phyloP scores from a whole-genome alignment of 2,797 vertebrate genomes.

The Spheniscus humboldti region DNA sequence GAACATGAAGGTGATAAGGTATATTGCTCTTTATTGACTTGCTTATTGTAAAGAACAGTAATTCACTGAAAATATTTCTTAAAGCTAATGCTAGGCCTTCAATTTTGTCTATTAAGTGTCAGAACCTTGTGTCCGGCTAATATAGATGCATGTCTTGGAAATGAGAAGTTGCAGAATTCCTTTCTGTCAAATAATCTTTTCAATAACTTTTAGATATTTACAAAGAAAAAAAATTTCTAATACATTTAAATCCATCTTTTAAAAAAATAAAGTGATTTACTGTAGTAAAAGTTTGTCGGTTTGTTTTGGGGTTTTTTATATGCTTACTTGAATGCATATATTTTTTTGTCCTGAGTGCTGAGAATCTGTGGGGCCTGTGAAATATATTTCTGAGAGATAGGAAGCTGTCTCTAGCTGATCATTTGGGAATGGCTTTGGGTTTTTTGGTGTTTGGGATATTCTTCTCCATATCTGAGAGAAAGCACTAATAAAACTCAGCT shows the following conservation, averaged over 20 bases:
- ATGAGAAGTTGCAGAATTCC: neutral
- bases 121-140: neutral
- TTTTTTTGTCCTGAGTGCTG: neutral
- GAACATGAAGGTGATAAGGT: slow-evolving; percentile 74
- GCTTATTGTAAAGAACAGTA: neutral
- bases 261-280: neutral
- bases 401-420: neutral
- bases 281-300: neutral
- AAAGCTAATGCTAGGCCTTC: neutral
- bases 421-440: neutral
- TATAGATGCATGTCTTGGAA: neutral
- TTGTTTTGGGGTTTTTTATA: neutral
- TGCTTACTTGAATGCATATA: neutral
- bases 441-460: neutral
- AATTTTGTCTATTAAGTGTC: neutral
- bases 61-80: neutral
- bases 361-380: neutral
- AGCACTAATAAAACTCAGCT: neutral
- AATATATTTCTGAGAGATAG: neutral
- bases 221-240: neutral
- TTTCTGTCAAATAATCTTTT: neutral
- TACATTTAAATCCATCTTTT: neutral
- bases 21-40: neutral
- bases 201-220: neutral
- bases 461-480: neutral